phyloP scores from a whole-genome alignment of 1,140 invertebrate genomes.

The Cataglyphis hispanica region DNA sequence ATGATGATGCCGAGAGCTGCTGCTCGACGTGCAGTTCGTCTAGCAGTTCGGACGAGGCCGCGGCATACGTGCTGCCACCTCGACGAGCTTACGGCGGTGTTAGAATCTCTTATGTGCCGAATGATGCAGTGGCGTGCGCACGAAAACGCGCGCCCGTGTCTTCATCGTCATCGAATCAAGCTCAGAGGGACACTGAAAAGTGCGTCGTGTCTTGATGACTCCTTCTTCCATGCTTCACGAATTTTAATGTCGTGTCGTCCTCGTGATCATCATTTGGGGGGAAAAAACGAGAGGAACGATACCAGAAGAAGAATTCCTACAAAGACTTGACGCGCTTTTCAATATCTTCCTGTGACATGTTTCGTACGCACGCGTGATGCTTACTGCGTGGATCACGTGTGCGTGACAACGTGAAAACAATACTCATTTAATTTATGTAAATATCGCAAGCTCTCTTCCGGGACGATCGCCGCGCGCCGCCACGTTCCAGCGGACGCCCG shows the following conservation, averaged over 20 bases:
- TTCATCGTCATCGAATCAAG: slow-evolving; percentile 75
- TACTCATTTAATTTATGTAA: slow-evolving; percentile 63
- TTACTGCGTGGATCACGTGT: neutral
- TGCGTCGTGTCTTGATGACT: slow-evolving; percentile 83
- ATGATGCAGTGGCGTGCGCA: slow-evolving; percentile 93
- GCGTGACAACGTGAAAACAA: slow-evolving; percentile 16
- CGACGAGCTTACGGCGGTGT: slow-evolving; percentile 94
- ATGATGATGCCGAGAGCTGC: slow-evolving; percentile 91
- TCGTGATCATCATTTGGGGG: neutral
- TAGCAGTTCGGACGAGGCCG: slow-evolving; percentile 93
- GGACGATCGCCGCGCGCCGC: slow-evolving; percentile 29
- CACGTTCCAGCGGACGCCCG: slow-evolving; percentile 17
- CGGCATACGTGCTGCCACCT: slow-evolving; percentile 93
- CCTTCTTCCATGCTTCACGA: neutral
- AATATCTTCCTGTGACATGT: slow-evolving; percentile 17
- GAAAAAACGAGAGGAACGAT: neutral
- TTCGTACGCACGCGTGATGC: neutral
- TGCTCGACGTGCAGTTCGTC: slow-evolving; percentile 96
- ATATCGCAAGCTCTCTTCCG: slow-evolving; percentile 68
- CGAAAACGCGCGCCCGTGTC: slow-evolving; percentile 88
- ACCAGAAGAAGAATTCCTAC: slow-evolving; percentile 65
- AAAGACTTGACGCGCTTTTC: slow-evolving; percentile 20
- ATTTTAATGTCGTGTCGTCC: neutral
- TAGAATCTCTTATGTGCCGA: slow-evolving; percentile 95
- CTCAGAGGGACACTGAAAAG: slow-evolving; percentile 82